phyloP scores from a whole-genome alignment of 1,140 invertebrate species.

The Apis cerana region DNA sequence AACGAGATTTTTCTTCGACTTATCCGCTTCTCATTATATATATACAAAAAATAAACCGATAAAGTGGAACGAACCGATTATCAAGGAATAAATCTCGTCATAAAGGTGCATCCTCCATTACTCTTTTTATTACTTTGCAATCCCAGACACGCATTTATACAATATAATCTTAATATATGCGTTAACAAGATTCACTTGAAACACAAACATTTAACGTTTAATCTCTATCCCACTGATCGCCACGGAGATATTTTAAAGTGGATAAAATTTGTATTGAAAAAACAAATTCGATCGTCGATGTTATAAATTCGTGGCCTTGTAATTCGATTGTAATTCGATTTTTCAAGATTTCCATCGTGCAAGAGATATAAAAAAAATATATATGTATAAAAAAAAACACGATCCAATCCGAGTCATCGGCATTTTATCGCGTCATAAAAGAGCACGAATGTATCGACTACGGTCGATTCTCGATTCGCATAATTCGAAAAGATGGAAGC shows the following conservation, averaged over 20 bases:
- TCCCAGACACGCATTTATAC: not conserved
- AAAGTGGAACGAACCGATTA: constrained; percentile 2
- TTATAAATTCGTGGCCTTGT: constrained; percentile 14
- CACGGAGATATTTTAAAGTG: not conserved
- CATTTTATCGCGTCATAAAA: constrained; percentile 18
- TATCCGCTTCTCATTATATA: not conserved
- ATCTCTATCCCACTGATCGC: not conserved
- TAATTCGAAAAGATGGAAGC: not conserved
- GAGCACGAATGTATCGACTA: not conserved
- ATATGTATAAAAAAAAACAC: not conserved
- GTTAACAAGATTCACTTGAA: not conserved
- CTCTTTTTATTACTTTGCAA: not conserved
- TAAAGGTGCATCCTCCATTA: not conserved
- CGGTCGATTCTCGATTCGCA: not conserved
- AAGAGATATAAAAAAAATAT: too few species aligned
- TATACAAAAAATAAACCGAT: not conserved
- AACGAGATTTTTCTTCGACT: constrained; percentile 30
- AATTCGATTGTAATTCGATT: not conserved
- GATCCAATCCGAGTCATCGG: not conserved
- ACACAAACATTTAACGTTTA: not conserved
- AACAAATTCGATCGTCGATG: constrained; percentile 31
- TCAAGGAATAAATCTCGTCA: constrained; percentile 7
- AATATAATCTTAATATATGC: not conserved
- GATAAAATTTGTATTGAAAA: not conserved
- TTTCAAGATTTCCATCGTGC: not conserved